These are phyloP conservation scores for Cyprinodon variegatus DNA, from an alignment of 2,113 vertebrate species.

Conservation along the genomic window DNA sequence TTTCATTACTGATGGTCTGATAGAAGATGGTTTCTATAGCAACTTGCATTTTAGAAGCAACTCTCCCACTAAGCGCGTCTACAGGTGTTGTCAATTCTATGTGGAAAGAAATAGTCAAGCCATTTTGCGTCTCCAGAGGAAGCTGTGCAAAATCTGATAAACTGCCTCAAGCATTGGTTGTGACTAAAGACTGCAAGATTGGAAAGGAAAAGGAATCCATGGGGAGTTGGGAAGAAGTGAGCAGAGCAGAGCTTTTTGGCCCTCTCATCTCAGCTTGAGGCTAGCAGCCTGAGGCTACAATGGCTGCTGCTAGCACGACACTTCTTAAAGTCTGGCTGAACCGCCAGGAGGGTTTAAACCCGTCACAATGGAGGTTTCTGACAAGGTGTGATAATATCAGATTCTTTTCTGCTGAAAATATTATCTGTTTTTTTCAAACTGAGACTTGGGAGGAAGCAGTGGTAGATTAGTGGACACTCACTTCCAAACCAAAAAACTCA, in stretches of 20 bases:
- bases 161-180: slow-evolving; percentile 16
- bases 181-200: slow-evolving; percentile 15
- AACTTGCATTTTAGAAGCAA: slow-evolving; percentile 1
- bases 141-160: slow-evolving; percentile 20
- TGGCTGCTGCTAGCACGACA: not conserved
- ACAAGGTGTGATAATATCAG: not conserved
- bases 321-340: slow-evolving; percentile 1
- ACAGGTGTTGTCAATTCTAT: not conserved
- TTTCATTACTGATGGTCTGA: not conserved
- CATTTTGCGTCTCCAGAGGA: slow-evolving; percentile 17
- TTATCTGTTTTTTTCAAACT: not conserved
- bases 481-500: not conserved
- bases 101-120: not conserved
- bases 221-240: slow-evolving; percentile 22
- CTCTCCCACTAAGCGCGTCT: slow-evolving; percentile 1
- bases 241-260: slow-evolving; percentile 9
- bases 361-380: not conserved
- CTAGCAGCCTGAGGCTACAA: slow-evolving; percentile 12
- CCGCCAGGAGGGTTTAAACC: not conserved
- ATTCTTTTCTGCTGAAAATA: slow-evolving; percentile 4
- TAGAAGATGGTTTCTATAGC: not conserved
- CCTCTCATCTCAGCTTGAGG: slow-evolving; percentile 17
- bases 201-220: not conserved
- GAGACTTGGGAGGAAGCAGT: not conserved
- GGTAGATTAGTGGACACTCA: not conserved